Evolutionary conservation across 1,140 invertebrate genomes (phyloP), one percentile per base, ranked within the genome.

Genomic region (Sitophilus oryzae): DNA sequence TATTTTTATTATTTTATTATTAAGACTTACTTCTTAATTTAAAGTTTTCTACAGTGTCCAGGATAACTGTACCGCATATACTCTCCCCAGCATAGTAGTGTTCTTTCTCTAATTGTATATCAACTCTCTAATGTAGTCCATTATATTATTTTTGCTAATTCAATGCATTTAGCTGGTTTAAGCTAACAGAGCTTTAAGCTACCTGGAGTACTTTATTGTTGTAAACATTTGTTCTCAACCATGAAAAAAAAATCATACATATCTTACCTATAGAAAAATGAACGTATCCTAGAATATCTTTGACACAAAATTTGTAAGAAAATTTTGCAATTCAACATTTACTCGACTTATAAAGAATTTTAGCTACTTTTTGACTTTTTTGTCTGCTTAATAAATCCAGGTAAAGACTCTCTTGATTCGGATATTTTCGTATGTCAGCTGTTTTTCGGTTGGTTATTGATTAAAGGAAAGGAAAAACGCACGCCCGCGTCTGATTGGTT

Each of bases 121-220:
- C 86, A 65, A 88, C 68, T 86, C 84, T 52, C 79, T 76, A 51
- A 89, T 86, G 74, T 86, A 87, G 76, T 89, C 86, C 86, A 89
- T 88, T 34, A 41, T n/a, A n/a, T n/a, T n/a, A n/a, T n/a, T n/a
- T n/a, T n/a, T n/a, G n/a, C n/a, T n/a, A n/a, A n/a, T n/a, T n/a
- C n/a, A n/a, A n/a, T n/a, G n/a, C n/a, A n/a, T n/a, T n/a, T n/a
- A n/a, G n/a, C n/a, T n/a, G n/a, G n/a, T n/a, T n/a, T n/a, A n/a
- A n/a, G n/a, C n/a, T n/a, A n/a, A n/a, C n/a, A n/a, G n/a, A n/a
- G n/a, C n/a, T n/a, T n/a, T n/a, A n/a, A n/a, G n/a, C n/a, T n/a
- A n/a, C n/a, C n/a, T n/a, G n/a, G n/a, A n/a, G n/a, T n/a, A n/a
- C n/a, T n/a, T n/a, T n/a, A n/a, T n/a, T n/a, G n/a, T n/a, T n/a